Evolutionary conservation across 2,888 invertebrate species (phyloP).

Genomic region (Lymantria dispar): DNA sequence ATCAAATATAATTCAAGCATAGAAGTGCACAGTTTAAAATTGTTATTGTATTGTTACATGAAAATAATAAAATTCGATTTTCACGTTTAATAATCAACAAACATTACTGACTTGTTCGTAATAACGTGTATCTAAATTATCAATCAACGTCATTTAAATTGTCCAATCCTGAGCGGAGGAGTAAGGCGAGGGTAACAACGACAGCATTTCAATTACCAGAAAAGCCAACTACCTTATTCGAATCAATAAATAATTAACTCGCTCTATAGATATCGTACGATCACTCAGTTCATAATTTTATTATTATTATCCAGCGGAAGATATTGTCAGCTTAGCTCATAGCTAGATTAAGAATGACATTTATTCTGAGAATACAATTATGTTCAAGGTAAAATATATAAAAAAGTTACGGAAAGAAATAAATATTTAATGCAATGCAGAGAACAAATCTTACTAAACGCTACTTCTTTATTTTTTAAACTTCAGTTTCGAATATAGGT

Average conservation of each 20-base stretch:
- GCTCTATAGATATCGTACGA: slow-evolving; percentile 1
- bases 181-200: slow-evolving; percentile 48
- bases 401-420: no score
- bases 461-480: no score
- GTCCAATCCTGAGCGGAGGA: slow-evolving; percentile 46
- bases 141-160: slow-evolving; percentile 62
- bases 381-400: no score
- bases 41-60: no score
- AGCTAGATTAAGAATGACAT: neutral
- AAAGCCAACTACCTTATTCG: slow-evolving; percentile 40
- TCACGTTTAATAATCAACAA: slow-evolving; percentile 25
- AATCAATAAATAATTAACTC: slow-evolving; percentile 37
- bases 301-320: neutral
- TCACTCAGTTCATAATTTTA: neutral
- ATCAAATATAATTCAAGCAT: neutral
- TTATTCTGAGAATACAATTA: no score
- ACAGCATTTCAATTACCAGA: slow-evolving; percentile 61
- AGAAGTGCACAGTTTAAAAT: neutral
- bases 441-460: no score
- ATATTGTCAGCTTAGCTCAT: neutral
- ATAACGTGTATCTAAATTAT: slow-evolving; percentile 62
- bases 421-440: no score
- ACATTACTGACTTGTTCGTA: slow-evolving; percentile 34
- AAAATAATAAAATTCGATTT: neutral
- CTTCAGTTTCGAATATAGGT: no score